Base-by-base conservation (phyloP, 2,888 invertebrate species). In the Brachynemurus nebulosus region DNA sequence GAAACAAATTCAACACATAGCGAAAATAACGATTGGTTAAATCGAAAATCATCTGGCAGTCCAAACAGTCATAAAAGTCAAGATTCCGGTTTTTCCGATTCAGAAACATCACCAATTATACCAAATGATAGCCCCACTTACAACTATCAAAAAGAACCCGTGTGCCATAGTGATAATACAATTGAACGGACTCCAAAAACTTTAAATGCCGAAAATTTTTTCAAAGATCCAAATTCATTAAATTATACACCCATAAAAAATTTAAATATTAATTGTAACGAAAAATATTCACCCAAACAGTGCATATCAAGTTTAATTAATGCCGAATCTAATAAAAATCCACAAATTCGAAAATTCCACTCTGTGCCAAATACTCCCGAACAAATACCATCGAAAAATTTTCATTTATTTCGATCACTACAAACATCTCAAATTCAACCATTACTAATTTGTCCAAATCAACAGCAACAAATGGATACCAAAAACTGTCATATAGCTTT, bases 81-180 rank as follows among this genome's bases (percentile, higher is more conserved):
- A 62, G 84, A 84, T 61, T 85, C 84, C 1, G 85, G 85, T 2
- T 85, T 85, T 61, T 84, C 84, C 1, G 85, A 85, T 56, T 80
- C 82, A 1, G 84, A 83, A 54, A 72, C 72, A 52, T 77, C 78
- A 2, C 71, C 73, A n/a, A 69, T 70, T 33, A 42, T 51, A 35
- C 48, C 25, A 12, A 42, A 42, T 17, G 25, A 17, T 8, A 39
- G 21, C 44, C 55, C 57, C 4, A n/a, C n/a, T n/a, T n/a, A n/a
- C n/a, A n/a, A n/a, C n/a, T n/a, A n/a, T n/a, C n/a, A n/a, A n/a
- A n/a, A n/a, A n/a, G n/a, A n/a, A n/a, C n/a, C n/a, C n/a, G n/a
- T n/a, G n/a, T n/a, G n/a, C n/a, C 65, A 58, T 47, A 36, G 46
- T 11, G 23, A 45, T 47, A 36, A 68, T 65, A 56, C 67, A 65